phyloP scores from a whole-genome alignment of 2,797 vertebrate genomes.

The Synaphobranchus kaupii region DNA sequence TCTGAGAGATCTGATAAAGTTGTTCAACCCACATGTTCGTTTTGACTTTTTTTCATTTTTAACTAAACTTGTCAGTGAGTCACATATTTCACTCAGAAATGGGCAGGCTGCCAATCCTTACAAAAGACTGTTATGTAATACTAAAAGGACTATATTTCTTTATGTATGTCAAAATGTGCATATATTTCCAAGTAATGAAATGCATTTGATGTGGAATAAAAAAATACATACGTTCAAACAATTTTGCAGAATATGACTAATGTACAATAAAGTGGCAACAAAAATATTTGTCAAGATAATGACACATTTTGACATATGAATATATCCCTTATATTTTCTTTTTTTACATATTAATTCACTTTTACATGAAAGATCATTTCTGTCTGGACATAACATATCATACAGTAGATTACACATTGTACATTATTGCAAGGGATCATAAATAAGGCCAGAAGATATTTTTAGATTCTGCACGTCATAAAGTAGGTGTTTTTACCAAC shows the following conservation, averaged over 20 bases:
- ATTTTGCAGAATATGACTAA: background rate
- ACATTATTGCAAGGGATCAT: conserved; percentile 25
- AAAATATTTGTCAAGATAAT: background rate
- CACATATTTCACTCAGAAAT: background rate
- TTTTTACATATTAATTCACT: background rate
- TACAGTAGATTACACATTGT: background rate
- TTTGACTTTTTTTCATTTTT: conserved; percentile 3
- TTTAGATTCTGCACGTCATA: conserved; percentile 21
- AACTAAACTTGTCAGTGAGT: background rate
- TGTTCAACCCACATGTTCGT: background rate
- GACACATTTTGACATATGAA: conserved; percentile 1
- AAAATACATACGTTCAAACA: conserved; percentile 11
- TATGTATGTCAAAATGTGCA: conserved; percentile 7
- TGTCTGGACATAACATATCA: background rate
- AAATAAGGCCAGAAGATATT: conserved; percentile 23
- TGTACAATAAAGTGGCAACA: conserved; percentile 5
- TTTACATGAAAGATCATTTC: background rate
- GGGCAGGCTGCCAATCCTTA: background rate
- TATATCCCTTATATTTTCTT: conserved; percentile 4
- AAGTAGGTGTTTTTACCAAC: conserved; percentile 24
- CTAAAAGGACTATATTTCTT: conserved; percentile 3
- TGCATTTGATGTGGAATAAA: background rate
- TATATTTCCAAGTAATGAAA: background rate
- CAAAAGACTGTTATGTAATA: background rate
- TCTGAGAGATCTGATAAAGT: background rate